These are phyloP conservation scores for Phragmatobia fuliginosa DNA, from an alignment of 2,888 invertebrate genomes.

Conservation along the genomic window DNA sequence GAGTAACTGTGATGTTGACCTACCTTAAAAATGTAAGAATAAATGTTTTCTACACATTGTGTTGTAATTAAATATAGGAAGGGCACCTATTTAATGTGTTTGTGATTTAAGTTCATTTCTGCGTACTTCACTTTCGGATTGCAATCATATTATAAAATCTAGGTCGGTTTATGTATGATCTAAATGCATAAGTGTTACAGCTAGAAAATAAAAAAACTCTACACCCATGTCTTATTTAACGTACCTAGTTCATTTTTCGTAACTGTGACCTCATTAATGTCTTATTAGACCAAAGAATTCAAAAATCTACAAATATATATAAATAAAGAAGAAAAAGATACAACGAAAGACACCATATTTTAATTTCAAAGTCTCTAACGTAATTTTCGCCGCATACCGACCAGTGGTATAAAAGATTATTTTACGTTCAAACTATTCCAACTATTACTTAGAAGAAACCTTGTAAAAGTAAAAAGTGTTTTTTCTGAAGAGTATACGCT, in stretches of 20 bases:
- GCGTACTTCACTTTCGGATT: background rate
- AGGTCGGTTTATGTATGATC: background rate
- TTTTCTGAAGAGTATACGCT: background rate
- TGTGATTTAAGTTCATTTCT: background rate
- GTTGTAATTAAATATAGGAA: background rate
- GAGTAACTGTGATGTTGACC: conserved; percentile 61
- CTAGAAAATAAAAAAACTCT: conserved; percentile 51
- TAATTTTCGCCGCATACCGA: background rate
- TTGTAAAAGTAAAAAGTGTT: background rate
- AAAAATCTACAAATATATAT: conserved; percentile 44
- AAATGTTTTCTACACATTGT: conserved; percentile 10
- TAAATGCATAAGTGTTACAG: conserved; percentile 14
- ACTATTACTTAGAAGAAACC: background rate
- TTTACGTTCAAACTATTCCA: background rate
- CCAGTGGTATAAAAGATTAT: background rate
- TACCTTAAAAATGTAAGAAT: conserved; percentile 71
- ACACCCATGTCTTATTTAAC: conserved; percentile 53
- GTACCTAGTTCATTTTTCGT: conserved; percentile 56
- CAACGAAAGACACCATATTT: conserved; percentile 45
- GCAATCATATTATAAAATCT: background rate
- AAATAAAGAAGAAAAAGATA: too few species aligned
- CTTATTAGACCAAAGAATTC: conserved; percentile 55
- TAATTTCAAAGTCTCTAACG: background rate
- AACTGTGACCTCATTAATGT: conserved; percentile 62
- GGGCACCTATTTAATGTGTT: conserved; percentile 2